A percentile compares a stretch with the other conserved stretches of the same genome.
Evolutionary conservation across 2,797 vertebrate species (phyloP).

Genomic region (Alcedo quadribrachys): DNA sequence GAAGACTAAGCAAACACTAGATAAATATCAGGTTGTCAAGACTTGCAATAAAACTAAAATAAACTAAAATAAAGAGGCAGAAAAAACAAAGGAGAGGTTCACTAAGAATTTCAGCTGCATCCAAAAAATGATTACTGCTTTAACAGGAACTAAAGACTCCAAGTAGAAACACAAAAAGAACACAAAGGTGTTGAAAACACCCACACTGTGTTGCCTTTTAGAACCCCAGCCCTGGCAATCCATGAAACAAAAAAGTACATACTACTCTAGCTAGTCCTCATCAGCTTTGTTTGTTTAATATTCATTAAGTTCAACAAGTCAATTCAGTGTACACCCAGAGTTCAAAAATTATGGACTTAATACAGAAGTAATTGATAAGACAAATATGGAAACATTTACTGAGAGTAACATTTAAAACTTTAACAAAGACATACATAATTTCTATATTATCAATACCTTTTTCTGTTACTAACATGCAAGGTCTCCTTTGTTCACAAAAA

Average conservation of each 20-base stretch:
- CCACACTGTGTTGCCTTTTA: background rate
- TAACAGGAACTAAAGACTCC: constrained; percentile 42
- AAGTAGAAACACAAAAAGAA: constrained; percentile 13
- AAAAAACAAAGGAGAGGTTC: background rate
- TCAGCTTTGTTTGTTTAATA: constrained; percentile 51
- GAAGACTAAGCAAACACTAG: background rate
- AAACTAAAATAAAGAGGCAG: background rate
- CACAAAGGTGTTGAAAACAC: constrained; percentile 7
- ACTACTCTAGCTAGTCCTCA: background rate
- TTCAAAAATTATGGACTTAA: background rate
- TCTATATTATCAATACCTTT: background rate
- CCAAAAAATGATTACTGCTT: constrained; percentile 21
- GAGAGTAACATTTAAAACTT: background rate
- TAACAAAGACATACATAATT: background rate
- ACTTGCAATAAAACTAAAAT: background rate
- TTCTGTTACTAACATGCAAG: background rate
- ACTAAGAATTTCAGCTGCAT: constrained; percentile 15
- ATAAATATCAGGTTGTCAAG: background rate
- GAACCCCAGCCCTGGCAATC: background rate
- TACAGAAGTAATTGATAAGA: background rate
- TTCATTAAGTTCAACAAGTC: constrained; percentile 4
- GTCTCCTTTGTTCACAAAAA: background rate
- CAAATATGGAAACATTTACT: background rate
- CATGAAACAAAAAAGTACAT: constrained; percentile 46
- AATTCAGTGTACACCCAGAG: background rate